Base-by-base conservation (phyloP, 2,888 invertebrate genomes). In the Heteromurus nitidus region DNA sequence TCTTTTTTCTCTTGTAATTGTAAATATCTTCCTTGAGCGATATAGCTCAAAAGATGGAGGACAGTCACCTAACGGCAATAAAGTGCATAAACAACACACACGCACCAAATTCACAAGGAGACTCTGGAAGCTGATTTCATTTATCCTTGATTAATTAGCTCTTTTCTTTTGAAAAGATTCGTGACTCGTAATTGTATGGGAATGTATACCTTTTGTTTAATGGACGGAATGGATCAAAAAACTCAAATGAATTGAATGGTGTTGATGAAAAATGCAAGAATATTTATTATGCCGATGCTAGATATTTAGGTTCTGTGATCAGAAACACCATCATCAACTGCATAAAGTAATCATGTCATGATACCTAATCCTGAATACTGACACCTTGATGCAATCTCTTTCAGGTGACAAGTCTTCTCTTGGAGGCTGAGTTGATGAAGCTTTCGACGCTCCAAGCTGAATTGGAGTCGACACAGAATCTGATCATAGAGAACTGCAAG, bases 401-500 rank as follows among this genome's bases (percentile, higher is more conserved):
- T 55, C 90, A 93, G 93, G 93, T 93, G 82, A 93, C 93, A 42
- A 92, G 92, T 85, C 90, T 93, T 80, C 90, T 93, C 84, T 89
- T 93, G 86, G 93, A 93, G 89, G 93, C 93, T 5, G 93, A 93
- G 89, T 90, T 93, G 81, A 90, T 93, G 74, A 93, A 93, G 88
- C 89, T 93, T 83, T 90, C 91, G 42, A 92, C 93, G 31, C 90
- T 93, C 79, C 93, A 93, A 88, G 90, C 91, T 65, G 93, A 93
- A 89, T 90, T 93, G 62, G 92, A 92, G 88, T 90, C 92, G 13
- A 89, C 92, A 13, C 92, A 91, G 83, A 92, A 92, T 89, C 68
- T 83, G n/a, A 84, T 84, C 24, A 82, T 82, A 31, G 84, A 83
- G 53, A 83, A 80, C 22, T 80, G 75, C 67, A 92, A 92, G 69